Evolutionary conservation across 2,113 vertebrate species (phyloP).

Genomic region (Dromiciops gliroides): DNA sequence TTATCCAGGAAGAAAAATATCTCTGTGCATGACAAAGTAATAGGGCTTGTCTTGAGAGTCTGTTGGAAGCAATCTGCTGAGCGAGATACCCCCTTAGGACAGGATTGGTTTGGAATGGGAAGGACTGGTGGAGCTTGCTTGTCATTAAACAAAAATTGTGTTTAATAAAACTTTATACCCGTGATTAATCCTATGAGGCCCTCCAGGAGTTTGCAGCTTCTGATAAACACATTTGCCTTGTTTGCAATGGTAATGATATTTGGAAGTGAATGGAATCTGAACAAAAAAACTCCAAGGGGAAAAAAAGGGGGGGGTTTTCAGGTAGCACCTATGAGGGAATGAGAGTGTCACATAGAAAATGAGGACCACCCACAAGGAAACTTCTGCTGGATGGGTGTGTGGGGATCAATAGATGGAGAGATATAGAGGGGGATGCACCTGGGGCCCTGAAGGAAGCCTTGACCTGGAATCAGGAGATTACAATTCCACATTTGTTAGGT

Average conservation of each 20-base stretch:
- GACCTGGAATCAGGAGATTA: constrained; percentile 16
- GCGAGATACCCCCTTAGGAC: constrained; percentile 90
- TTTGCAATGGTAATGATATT: constrained; percentile 93
- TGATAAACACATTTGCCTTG: constrained; percentile 92
- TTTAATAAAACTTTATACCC: constrained; percentile 96
- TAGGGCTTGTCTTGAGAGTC: constrained; percentile 91
- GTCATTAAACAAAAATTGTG: constrained; percentile 95
- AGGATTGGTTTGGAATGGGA: constrained; percentile 90
- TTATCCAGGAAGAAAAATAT: constrained; percentile 93
- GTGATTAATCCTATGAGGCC: constrained; percentile 94
- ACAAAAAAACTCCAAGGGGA: constrained; percentile 82
- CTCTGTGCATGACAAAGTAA: constrained; percentile 92
- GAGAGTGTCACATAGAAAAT: constrained; percentile 72
- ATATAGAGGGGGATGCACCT: neutral
- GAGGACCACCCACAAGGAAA: constrained; percentile 80
- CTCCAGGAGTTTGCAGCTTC: constrained; percentile 91
- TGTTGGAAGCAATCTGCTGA: constrained; percentile 92
- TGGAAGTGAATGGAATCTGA: constrained; percentile 87
- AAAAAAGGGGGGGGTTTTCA: constrained; percentile 79
- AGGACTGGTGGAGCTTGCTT: constrained; percentile 92
- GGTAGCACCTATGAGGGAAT: constrained; percentile 84
- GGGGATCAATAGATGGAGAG: accelerated
- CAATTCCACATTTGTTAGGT: neutral
- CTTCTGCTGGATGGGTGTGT: constrained; percentile 56
- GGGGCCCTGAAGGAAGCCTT: constrained; percentile 20